Evolutionary conservation across 2,888 invertebrate genomes (phyloP).

Genomic region (Homarus gammarus): DNA sequence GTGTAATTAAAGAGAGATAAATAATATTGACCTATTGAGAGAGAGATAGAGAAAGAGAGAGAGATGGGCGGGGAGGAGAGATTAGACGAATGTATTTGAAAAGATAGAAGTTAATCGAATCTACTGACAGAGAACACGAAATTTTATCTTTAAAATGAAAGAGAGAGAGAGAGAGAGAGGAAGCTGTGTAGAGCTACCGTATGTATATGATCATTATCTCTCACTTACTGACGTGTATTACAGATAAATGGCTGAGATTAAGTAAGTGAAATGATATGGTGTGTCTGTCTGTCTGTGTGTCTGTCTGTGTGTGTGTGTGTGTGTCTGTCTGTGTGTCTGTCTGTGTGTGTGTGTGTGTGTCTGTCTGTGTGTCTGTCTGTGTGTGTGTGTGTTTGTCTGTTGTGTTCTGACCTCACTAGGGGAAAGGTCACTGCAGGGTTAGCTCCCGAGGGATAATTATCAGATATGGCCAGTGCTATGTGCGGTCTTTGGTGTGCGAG

Average conservation of each 20-base stretch:
- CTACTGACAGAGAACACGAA: too few relatives aligned
- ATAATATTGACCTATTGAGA: too few relatives aligned
- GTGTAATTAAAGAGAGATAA: too few relatives aligned
- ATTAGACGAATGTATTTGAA: too few relatives aligned
- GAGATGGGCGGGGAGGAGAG: too few relatives aligned
- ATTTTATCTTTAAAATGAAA: too few relatives aligned
- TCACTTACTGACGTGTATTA: background rate
- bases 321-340: background rate
- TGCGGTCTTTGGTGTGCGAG: too few relatives aligned
- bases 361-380: background rate
- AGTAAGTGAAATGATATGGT: background rate
- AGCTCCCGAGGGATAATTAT: too few relatives aligned
- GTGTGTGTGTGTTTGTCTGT: background rate
- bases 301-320: background rate
- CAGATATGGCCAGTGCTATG: too few relatives aligned
- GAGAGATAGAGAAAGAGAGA: too few relatives aligned
- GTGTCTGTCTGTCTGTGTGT: constrained; percentile 9
- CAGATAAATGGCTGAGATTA: background rate
- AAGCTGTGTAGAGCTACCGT: background rate
- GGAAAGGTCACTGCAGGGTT: too few relatives aligned
- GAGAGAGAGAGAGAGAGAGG: constrained; percentile 18
- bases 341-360: constrained; percentile 1
- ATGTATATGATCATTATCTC: background rate
- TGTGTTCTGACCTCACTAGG: background rate
- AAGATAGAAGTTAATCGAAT: too few relatives aligned